Percentiles rank a stretch among this genome's conserved stretches.
These are phyloP conservation scores for Drosophila arawakana DNA, from an alignment of 1,140 invertebrate genomes.

Conservation along the genomic window DNA sequence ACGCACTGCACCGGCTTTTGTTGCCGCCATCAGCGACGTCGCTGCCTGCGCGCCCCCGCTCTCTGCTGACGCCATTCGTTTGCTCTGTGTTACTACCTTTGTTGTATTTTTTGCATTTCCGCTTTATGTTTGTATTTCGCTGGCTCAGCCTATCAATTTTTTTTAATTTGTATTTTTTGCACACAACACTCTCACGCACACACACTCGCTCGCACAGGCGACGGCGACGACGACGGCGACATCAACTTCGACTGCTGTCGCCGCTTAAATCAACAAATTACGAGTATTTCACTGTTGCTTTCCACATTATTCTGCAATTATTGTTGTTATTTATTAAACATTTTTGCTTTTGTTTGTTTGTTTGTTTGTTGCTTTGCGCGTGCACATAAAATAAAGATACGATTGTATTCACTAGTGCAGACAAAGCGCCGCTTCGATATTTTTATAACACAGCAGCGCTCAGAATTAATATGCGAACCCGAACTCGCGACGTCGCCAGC, in stretches of 20 bases:
- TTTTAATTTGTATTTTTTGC: slow-evolving; percentile 50
- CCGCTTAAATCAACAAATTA: slow-evolving; percentile 61
- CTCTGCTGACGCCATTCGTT: slow-evolving; percentile 39
- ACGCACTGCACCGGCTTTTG: slow-evolving; percentile 75
- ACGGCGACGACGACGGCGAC: slow-evolving; percentile 40
- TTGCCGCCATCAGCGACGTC: slow-evolving; percentile 47
- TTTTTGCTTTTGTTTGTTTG: slow-evolving; percentile 33
- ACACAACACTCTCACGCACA: slow-evolving; percentile 35
- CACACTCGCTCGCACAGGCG: slow-evolving; percentile 25
- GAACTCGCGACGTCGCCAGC: slow-evolving; percentile 50
- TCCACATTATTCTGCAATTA: slow-evolving; percentile 51
- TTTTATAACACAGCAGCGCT: slow-evolving; percentile 44
- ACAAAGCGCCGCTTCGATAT: slow-evolving; percentile 44
- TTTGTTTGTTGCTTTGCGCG: slow-evolving; percentile 65
- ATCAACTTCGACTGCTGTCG: slow-evolving; percentile 29
- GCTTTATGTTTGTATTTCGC: slow-evolving; percentile 71
- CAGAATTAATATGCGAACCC: slow-evolving; percentile 47
- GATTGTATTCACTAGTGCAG: slow-evolving; percentile 28
- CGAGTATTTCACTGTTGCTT: slow-evolving; percentile 51
- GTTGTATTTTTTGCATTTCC: slow-evolving; percentile 79
- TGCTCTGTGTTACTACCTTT: slow-evolving; percentile 63
- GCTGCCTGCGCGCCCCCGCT: slow-evolving; percentile 29
- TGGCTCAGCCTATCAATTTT: slow-evolving; percentile 55
- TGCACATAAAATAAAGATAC: slow-evolving; percentile 25
- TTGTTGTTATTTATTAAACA: slow-evolving; percentile 49